Evolutionary conservation across 1,140 invertebrate species (phyloP).

Genomic region (Oedothorax gibbosus): DNA sequence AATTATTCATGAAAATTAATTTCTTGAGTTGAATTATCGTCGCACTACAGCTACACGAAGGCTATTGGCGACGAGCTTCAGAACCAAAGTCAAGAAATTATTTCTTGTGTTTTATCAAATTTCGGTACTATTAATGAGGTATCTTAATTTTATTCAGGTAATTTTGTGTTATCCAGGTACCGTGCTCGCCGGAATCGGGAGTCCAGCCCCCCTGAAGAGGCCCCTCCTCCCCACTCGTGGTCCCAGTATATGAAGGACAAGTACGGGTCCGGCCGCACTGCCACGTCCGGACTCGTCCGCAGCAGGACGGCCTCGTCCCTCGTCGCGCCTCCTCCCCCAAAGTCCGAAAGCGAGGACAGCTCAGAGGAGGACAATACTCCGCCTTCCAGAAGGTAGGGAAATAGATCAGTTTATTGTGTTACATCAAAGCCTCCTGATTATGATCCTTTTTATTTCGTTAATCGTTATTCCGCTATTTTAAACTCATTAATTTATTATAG

Average conservation of each 20-base stretch:
- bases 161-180: background rate
- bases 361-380: constrained; percentile 62
- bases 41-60: too few species aligned
- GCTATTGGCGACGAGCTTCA: background rate
- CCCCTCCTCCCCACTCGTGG: constrained; percentile 21
- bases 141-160: too few species aligned
- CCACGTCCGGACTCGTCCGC: background rate
- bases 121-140: too few species aligned
- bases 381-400: background rate
- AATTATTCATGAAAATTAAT: too few species aligned
- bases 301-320: constrained; percentile 29
- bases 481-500: too few species aligned
- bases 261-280: constrained; percentile 74
- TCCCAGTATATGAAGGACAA: constrained; percentile 93
- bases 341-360: constrained; percentile 50
- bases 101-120: too few species aligned
- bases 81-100: background rate
- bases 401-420: background rate
- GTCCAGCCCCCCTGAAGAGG: constrained; percentile 24
- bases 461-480: too few species aligned
- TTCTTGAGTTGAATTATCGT: too few species aligned
- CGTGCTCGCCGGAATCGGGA: constrained; percentile 26
- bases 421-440: too few species aligned
- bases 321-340: background rate
- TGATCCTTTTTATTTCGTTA: too few species aligned